Evolutionary conservation across 2,888 invertebrate species (phyloP).

Genomic region (Marronus borbonicus): DNA sequence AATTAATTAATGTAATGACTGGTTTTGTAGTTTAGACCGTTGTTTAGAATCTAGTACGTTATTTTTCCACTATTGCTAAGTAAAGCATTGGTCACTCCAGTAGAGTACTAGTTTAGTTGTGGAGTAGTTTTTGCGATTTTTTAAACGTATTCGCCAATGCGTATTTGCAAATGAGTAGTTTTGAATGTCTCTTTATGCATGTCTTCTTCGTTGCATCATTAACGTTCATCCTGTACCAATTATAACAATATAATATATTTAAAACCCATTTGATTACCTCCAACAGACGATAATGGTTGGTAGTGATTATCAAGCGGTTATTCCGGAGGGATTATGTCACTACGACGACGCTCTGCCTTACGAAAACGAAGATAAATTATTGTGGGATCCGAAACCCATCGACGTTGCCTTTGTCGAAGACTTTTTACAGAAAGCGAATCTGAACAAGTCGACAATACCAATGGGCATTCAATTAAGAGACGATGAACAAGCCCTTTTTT

Average conservation of each 20-base stretch:
- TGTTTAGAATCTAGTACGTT: too few relatives aligned
- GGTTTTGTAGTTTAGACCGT: too few relatives aligned
- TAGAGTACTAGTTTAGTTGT: too few relatives aligned
- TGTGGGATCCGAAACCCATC: slow-evolving; percentile 92
- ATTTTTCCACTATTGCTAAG: too few relatives aligned
- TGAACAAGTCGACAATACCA: slow-evolving; percentile 74
- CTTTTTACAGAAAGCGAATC: slow-evolving; percentile 78
- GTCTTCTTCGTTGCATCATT: too few relatives aligned
- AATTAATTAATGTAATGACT: too few relatives aligned
- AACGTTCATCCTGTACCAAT: background rate
- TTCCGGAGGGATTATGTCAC: slow-evolving; percentile 92
- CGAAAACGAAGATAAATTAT: slow-evolving; percentile 94
- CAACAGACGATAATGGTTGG: slow-evolving; percentile 93
- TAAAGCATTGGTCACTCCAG: too few relatives aligned
- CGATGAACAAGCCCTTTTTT: slow-evolving; percentile 91
- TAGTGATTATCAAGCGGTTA: slow-evolving; percentile 92
- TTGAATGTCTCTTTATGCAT: too few relatives aligned
- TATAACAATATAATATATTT: background rate
- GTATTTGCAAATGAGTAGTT: too few relatives aligned
- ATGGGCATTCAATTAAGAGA: slow-evolving; percentile 86
- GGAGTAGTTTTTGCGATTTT: too few relatives aligned
- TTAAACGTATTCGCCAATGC: too few relatives aligned
- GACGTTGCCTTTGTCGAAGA: slow-evolving; percentile 83
- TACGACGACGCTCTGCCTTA: slow-evolving; percentile 96
- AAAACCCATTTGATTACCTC: background rate